Evolutionary conservation across 2,113 vertebrate species (phyloP).

Genomic region (Plecotus auritus): DNA sequence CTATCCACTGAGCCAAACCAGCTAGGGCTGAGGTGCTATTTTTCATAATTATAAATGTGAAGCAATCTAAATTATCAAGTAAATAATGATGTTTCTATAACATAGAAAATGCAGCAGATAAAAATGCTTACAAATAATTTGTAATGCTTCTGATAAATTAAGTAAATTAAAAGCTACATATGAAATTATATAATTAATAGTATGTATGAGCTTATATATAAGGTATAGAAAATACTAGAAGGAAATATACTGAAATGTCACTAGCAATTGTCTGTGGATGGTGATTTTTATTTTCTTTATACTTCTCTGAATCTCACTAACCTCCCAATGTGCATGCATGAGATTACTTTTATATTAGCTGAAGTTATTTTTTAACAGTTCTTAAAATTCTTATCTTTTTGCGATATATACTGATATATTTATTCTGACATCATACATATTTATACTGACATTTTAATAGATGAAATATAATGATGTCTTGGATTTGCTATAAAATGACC

Average conservation of each 20-base stretch:
- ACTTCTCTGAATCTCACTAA: not conserved
- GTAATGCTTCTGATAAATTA: not conserved
- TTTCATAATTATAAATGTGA: not conserved
- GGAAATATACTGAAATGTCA: not conserved
- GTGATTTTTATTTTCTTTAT: not conserved
- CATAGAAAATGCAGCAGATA: not conserved
- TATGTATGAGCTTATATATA: not conserved
- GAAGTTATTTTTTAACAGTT: not conserved
- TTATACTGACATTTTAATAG: not conserved
- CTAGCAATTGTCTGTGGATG: not conserved
- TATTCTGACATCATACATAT: not conserved
- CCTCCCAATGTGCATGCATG: not conserved
- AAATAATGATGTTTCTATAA: not conserved
- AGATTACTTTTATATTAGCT: not conserved
- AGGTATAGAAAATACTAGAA: not conserved
- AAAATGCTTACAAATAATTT: not conserved
- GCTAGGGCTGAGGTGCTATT: not conserved
- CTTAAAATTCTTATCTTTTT: not conserved
- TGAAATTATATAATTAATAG: not conserved
- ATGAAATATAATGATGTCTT: not conserved
- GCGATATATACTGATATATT: not conserved
- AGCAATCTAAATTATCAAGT: not conserved
- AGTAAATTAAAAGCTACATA: not conserved
- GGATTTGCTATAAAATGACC: not conserved
- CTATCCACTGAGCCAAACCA: too few relatives aligned